A percentile compares a stretch with the other conserved stretches of the same genome.
Conservation (phyloP, 2,113 vertebrate species). For the Emydocephalus ijimae region DNA sequence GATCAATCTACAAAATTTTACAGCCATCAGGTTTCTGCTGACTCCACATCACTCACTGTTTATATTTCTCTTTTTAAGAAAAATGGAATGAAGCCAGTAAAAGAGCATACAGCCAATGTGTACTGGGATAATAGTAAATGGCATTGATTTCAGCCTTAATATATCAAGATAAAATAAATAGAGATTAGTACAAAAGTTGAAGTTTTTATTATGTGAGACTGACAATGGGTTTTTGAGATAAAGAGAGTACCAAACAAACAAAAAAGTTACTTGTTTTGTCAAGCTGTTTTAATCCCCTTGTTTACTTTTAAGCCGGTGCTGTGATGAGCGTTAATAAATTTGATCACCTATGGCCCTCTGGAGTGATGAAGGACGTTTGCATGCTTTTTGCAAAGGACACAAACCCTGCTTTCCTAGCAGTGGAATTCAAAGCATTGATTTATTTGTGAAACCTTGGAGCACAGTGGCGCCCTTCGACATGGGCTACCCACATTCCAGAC, state of each 20-base stretch:
- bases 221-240: slow-evolving; percentile 31
- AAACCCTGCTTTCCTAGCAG: slow-evolving; percentile 45
- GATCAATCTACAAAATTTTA: slow-evolving; percentile 38
- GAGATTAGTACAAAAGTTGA: slow-evolving; percentile 51
- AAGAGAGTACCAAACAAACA: slow-evolving; percentile 18
- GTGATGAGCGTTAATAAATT: slow-evolving; percentile 45
- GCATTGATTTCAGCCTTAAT: slow-evolving; percentile 52
- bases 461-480: slow-evolving; percentile 50
- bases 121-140: slow-evolving; percentile 58
- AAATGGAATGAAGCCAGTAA: slow-evolving; percentile 50
- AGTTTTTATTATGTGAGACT: slow-evolving; percentile 49
- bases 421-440: slow-evolving; percentile 21
- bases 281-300: slow-evolving; percentile 38
- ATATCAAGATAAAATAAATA: slow-evolving; percentile 63
- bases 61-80: slow-evolving; percentile 45
- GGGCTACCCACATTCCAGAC: slow-evolving; percentile 50
- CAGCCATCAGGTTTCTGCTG: slow-evolving; percentile 41
- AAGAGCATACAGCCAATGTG: slow-evolving; percentile 43
- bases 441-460: slow-evolving; percentile 47
- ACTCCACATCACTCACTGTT: slow-evolving; percentile 52
- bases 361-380: slow-evolving; percentile 35
- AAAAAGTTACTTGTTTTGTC: slow-evolving; percentile 30
- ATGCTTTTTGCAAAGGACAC: slow-evolving; percentile 38
- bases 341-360: slow-evolving; percentile 54
- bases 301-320: slow-evolving; percentile 38